Evolutionary conservation across 2,113 vertebrate genomes (phyloP).

Genomic region (Sterrhoptilus dennistouni): DNA sequence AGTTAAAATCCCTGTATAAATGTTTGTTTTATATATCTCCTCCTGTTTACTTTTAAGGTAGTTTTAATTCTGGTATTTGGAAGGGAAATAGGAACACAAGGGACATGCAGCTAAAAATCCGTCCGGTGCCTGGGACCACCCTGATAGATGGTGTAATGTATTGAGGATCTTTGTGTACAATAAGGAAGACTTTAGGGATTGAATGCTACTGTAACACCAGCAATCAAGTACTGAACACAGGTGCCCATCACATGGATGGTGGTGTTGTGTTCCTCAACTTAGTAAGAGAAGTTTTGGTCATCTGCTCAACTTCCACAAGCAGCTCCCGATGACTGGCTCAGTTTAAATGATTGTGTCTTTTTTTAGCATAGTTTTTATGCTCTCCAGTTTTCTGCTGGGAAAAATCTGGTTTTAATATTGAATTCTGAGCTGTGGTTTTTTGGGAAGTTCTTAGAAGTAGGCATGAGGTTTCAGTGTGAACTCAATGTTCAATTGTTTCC

Average conservation of each 20-base stretch:
- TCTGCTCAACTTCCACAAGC: neutral
- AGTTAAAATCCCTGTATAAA: neutral
- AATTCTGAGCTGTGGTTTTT: neutral
- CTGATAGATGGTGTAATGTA: neutral
- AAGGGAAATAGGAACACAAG: neutral
- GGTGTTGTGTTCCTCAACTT: neutral
- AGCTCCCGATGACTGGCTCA: neutral
- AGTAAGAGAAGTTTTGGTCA: neutral
- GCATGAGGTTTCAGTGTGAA: neutral
- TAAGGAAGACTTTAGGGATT: neutral
- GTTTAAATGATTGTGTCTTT: neutral
- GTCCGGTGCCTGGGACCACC: neutral
- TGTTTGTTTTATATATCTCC: neutral
- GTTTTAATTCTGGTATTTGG: neutral
- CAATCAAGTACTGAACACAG: neutral
- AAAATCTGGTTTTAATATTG: conserved; percentile 19
- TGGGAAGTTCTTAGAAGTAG: neutral
- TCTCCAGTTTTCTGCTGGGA: neutral
- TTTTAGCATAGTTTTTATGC: neutral
- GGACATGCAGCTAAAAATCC: neutral
- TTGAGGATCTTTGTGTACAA: neutral
- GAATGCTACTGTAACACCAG: neutral
- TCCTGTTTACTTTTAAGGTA: neutral
- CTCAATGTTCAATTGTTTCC: neutral
- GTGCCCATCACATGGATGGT: fast-evolving